Evolutionary conservation across 2,113 vertebrate genomes (phyloP).

Genomic region (Scalopus aquaticus): DNA sequence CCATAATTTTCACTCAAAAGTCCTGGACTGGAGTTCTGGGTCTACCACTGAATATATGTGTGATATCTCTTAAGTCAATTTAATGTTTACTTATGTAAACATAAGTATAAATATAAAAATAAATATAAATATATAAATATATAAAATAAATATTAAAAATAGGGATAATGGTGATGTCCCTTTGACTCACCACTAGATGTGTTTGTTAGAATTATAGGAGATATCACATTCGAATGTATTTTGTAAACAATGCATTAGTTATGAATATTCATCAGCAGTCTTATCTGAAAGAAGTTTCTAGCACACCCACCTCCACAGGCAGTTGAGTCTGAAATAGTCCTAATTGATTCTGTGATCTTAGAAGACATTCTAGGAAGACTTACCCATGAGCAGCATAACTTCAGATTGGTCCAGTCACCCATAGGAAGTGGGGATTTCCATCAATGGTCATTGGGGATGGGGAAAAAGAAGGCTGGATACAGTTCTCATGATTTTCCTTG

Average conservation of each 20-base stretch:
- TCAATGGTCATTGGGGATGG: background rate
- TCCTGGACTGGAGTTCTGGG: background rate
- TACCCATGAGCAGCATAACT: background rate
- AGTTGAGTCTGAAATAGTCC: background rate
- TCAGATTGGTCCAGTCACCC: background rate
- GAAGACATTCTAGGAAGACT: background rate
- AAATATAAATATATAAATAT: no score
- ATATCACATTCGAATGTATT: background rate
- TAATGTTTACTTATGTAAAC: background rate
- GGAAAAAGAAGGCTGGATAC: background rate
- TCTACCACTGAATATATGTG: background rate
- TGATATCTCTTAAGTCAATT: background rate
- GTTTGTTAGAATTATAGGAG: background rate
- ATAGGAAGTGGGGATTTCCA: background rate
- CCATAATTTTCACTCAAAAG: background rate
- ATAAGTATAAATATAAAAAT: no score
- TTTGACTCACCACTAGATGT: background rate
- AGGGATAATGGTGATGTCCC: background rate
- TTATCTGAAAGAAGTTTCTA: background rate
- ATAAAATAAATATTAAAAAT: no score
- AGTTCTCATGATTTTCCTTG: background rate
- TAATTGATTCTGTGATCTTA: background rate
- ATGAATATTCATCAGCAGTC: background rate
- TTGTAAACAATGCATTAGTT: background rate
- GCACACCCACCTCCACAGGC: background rate